Evolutionary conservation across 2,888 invertebrate genomes (phyloP), one percentile per base, ranked within the genome.

Genomic region (Seira musarum): DNA sequence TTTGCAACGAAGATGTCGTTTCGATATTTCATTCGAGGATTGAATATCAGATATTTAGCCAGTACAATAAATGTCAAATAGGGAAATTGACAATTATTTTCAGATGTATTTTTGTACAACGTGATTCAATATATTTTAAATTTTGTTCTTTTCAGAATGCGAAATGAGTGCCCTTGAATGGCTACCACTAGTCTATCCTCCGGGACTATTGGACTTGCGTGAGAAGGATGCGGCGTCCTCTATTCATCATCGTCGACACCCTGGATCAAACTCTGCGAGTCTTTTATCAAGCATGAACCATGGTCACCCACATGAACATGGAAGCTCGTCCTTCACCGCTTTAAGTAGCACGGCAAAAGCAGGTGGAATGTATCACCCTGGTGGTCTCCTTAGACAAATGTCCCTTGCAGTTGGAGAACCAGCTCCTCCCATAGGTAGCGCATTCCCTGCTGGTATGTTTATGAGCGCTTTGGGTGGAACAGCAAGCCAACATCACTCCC

Each of bases 161-260:
- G 74, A 73, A 17, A 86, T 86, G 86, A 85, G 85, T 82, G 86
- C 86, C 46, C 79, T 86, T 68, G 86, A 86, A 73, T 86, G 86
- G 86, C 79, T 86, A 13, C 85, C 86, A 10, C 75, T 86, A 21
- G 81, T 83, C 17, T 85, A 84, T 72, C 85, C 86, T 64, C 83
- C 81, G 17, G 85, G 83, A 19, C 64, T 86, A n/a, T 69, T 85
- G 49, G 86, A 85, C 30, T 94, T 94, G 93, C 93, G 96, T 91
- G 96, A 96, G 91, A 96, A 96, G 91, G 95, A 96, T 92, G 94
- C 95, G 89, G 94, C 95, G 89, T 96, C 95, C 89, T 92, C 95
- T 40, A 30, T 46, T 25, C 64, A 49, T 19, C 77, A 77, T 35
- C 30, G 71, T 13, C 21, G 77, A 49, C 35, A 64, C 15, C 40